These are phyloP conservation scores for Chaenogobius annularis DNA, from an alignment of 2,113 vertebrate species.

Conservation along the genomic window DNA sequence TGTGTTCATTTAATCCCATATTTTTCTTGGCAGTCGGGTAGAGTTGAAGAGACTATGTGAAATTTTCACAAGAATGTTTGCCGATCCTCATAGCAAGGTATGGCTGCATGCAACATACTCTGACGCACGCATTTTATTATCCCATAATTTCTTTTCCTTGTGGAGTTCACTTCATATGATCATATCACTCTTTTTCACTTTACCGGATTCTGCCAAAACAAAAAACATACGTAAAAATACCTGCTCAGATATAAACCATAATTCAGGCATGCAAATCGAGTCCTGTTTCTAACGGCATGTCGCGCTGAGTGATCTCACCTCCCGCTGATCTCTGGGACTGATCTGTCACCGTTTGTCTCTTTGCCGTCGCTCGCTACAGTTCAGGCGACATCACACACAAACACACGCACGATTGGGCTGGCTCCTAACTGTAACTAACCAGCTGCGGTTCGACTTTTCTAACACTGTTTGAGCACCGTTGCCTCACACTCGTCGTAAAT, in stretches of 20 bases:
- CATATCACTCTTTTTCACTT: slow-evolving; percentile 56
- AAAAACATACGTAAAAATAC: slow-evolving; percentile 10
- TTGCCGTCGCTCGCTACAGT: slow-evolving; percentile 26
- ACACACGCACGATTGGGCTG: slow-evolving; percentile 39
- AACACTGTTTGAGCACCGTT: slow-evolving; percentile 49
- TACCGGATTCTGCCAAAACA: slow-evolving; percentile 77
- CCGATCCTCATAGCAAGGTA: slow-evolving; percentile 99
- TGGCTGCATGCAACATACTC: slow-evolving; percentile 41
- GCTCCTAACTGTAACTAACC: slow-evolving; percentile 63
- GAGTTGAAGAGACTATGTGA: slow-evolving; percentile 97
- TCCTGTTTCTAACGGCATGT: slow-evolving; percentile 73
- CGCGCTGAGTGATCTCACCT: slow-evolving; percentile 54
- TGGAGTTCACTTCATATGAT: slow-evolving; percentile 45
- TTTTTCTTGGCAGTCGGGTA: slow-evolving; percentile 83
- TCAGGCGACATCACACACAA: slow-evolving; percentile 36
- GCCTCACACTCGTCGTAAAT: slow-evolving; percentile 51
- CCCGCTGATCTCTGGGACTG: slow-evolving; percentile 42
- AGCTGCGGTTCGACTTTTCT: slow-evolving; percentile 56
- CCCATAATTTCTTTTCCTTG: slow-evolving; percentile 42
- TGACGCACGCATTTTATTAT: slow-evolving; percentile 13
- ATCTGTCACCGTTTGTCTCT: slow-evolving; percentile 36
- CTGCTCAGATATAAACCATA: slow-evolving; percentile 25
- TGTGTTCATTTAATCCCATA: neutral
- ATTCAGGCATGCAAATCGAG: slow-evolving; percentile 65
- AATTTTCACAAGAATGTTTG: slow-evolving; percentile 99